These are phyloP conservation scores for Centropus unirufus DNA, from an alignment of 2,113 vertebrate species.

Conservation along the genomic window DNA sequence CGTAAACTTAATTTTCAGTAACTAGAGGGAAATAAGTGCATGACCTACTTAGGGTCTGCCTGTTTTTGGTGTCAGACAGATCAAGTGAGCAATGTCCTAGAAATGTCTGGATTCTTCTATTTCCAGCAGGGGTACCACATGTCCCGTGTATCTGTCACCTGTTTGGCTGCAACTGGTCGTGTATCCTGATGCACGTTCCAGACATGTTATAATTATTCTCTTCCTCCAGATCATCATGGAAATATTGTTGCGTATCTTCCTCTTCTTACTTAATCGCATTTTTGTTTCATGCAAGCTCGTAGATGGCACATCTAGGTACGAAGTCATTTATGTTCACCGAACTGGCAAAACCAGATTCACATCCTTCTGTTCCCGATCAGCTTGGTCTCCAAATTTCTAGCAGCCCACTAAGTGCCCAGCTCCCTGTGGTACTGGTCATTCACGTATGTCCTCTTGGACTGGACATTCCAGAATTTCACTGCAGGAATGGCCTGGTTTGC, in stretches of 20 bases:
- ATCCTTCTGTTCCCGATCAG: not conserved
- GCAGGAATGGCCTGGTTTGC: not conserved
- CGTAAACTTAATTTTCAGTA: not conserved
- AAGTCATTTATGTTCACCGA: not conserved
- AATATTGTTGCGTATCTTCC: not conserved
- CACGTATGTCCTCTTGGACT: not conserved
- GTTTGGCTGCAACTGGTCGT: not conserved
- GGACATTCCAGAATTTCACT: not conserved
- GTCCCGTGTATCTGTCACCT: not conserved
- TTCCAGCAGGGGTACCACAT: not conserved
- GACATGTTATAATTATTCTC: not conserved
- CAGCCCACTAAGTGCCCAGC: not conserved
- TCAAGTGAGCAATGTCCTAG: slow-evolving; percentile 9
- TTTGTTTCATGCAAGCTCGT: not conserved
- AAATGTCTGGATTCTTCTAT: not conserved
- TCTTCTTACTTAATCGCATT: not conserved
- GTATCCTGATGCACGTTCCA: not conserved
- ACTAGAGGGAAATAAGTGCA: not conserved
- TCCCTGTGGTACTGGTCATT: not conserved
- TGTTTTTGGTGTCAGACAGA: slow-evolving; percentile 17
- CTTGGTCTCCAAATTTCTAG: not conserved
- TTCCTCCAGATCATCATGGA: not conserved
- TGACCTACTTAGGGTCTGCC: not conserved
- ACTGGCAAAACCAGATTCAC: not conserved
- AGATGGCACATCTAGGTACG: not conserved